Evolutionary conservation across 2,888 invertebrate genomes (phyloP), one percentile per base, ranked within the genome.

Genomic region (Lithosia quadra): DNA sequence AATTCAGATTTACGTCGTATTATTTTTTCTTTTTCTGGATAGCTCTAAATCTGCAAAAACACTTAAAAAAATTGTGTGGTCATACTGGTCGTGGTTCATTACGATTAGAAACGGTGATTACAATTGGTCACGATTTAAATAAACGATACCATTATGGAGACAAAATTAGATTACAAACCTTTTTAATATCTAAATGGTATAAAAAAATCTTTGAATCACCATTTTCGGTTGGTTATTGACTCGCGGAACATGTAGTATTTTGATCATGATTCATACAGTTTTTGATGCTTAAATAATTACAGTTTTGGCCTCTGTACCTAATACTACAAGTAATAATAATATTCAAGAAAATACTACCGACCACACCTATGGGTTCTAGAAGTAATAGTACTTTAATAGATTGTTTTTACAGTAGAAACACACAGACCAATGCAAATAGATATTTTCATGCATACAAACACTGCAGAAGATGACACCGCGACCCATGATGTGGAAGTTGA

Each of bases 51-150:
- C 28, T 33, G 62, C 33, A 33, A 33, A 53, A 28, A 13, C 0
- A 5, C 28, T n/a, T 61, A 66, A 67, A 67, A 71, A 71, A 22
- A 11, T 65, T 59, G 59, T n/a, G 9, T 65, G 58, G n/a, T n/a
- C n/a, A n/a, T n/a, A n/a, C n/a, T 67, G 71, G 85, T 82, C 85
- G 83, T 73, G 85, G 85, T 84, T 87, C 84, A 86, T 89, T 85
- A 83, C 77, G 79, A 88, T 91, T 81, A 72, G 90, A 80, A 75
- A 87, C 85, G 88, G 86, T 84, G 74, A 86, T 90, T 85, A 84
- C 80, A 71, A 75, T 73, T 78, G 83, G 87, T 91, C 92, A 92
- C 91, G 91, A 90, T 80, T 86, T 86, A 77, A 85, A 86, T 90
- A 83, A 76, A 75, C 84, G 83, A 72, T 73, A 75, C 80, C 80